Percentiles rank a stretch among this genome's conserved stretches.
Conservation (phyloP, 2,888 invertebrate genomes). For the Allolobophora icterica region DNA sequence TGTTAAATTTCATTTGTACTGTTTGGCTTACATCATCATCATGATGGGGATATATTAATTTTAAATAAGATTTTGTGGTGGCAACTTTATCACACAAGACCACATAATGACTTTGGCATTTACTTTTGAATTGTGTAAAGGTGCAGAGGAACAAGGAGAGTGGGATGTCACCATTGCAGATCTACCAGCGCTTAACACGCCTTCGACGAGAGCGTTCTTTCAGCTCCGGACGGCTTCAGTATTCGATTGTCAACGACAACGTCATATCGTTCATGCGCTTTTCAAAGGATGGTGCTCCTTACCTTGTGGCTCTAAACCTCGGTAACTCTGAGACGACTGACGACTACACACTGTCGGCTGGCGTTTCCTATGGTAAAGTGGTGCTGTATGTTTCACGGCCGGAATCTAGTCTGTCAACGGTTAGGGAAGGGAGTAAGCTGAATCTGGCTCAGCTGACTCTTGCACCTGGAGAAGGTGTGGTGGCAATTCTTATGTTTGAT, state of each 20-base stretch:
- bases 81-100: neutral
- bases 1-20: neutral
- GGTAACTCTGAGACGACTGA: slow-evolving; percentile 49
- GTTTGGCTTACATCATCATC: neutral
- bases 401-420: slow-evolving; percentile 7
- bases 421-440: slow-evolving; percentile 40
- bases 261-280: slow-evolving; percentile 58
- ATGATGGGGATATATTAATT: neutral
- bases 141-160: slow-evolving; percentile 42
- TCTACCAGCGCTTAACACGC: slow-evolving; percentile 51
- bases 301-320: slow-evolving; percentile 59
- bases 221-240: slow-evolving; percentile 53
- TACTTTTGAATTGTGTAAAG: slow-evolving; percentile 37
- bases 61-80: neutral
- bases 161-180: slow-evolving; percentile 39
- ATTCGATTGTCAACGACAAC: slow-evolving; percentile 50
- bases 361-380: slow-evolving; percentile 43
- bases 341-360: slow-evolving; percentile 49
- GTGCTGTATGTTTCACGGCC: slow-evolving; percentile 46
- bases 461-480: slow-evolving; percentile 55
- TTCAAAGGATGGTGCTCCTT: slow-evolving; percentile 46
- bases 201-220: slow-evolving; percentile 55
- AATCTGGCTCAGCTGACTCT: slow-evolving; percentile 49
- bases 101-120: neutral
- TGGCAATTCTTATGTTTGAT: slow-evolving; percentile 49